Evolutionary conservation across 2,888 invertebrate genomes (phyloP).

Genomic region (Thymelicus acteon): DNA sequence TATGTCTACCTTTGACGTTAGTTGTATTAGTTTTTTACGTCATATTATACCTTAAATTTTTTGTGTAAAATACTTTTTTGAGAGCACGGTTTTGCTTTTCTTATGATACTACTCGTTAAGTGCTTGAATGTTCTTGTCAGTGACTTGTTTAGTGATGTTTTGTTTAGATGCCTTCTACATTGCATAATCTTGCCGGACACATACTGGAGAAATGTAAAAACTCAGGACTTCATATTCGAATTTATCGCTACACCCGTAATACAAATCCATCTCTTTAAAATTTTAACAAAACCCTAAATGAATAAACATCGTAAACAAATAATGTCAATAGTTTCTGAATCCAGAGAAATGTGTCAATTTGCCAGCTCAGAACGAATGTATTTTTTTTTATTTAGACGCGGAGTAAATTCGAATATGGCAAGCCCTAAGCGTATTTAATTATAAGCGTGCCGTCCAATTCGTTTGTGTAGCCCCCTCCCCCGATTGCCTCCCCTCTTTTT

Average conservation of each 20-base stretch:
- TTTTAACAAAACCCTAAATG: background rate
- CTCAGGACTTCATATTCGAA: slow-evolving; percentile 32
- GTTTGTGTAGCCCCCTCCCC: slow-evolving; percentile 38
- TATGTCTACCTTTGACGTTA: slow-evolving; percentile 69
- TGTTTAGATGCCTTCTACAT: slow-evolving; percentile 39
- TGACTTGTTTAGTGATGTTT: slow-evolving; percentile 44
- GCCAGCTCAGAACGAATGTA: background rate
- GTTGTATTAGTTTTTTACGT: slow-evolving; percentile 61
- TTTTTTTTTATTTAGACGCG: background rate
- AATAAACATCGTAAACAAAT: background rate
- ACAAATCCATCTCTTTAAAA: background rate
- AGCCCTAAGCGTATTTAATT: slow-evolving; percentile 47
- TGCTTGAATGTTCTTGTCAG: slow-evolving; percentile 56
- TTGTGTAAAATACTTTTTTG: slow-evolving; percentile 71
- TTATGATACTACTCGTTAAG: slow-evolving; percentile 73
- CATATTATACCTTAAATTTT: slow-evolving; percentile 59
- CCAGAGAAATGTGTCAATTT: slow-evolving; percentile 4
- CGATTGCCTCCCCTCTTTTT: slow-evolving; percentile 36
- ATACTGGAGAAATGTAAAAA: slow-evolving; percentile 26
- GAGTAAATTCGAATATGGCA: slow-evolving; percentile 20
- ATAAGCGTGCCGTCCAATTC: slow-evolving; percentile 71
- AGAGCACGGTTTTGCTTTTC: slow-evolving; percentile 84
- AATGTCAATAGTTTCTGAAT: background rate
- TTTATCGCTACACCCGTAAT: background rate
- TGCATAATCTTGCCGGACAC: slow-evolving; percentile 36